Evolutionary conservation across 2,113 vertebrate species (phyloP).

Genomic region (Gadus chalcogrammus): DNA sequence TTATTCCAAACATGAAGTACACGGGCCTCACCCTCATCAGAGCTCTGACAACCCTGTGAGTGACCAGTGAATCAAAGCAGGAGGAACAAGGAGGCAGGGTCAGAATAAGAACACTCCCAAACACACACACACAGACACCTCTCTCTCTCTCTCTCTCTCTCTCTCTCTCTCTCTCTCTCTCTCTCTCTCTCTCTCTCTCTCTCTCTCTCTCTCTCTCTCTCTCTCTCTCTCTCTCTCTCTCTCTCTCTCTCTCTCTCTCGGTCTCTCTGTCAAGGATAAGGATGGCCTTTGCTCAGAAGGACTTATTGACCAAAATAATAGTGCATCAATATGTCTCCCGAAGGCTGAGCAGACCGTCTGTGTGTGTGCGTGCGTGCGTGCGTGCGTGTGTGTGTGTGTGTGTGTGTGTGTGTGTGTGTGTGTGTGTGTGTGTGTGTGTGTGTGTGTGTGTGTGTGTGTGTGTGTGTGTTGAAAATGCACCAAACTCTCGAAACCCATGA

Average conservation of each 20-base stretch:
- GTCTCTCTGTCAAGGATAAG: constrained; percentile 72
- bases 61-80: no score
- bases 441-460: no score
- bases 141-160: constrained; percentile 65
- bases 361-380: no score
- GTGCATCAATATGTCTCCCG: constrained; percentile 72
- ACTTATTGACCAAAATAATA: constrained; percentile 77
- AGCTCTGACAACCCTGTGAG: no score
- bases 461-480: no score
- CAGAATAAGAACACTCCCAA: no score
- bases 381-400: no score
- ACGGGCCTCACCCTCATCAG: no score
- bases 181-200: constrained; percentile 15
- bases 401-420: not conserved
- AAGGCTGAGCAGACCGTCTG: constrained; percentile 65
- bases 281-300: constrained; percentile 69
- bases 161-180: constrained; percentile 1
- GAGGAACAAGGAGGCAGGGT: no score
- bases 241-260: not conserved
- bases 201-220: constrained; percentile 44
- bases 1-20: no score
- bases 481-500: constrained; percentile 54
- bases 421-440: constrained; percentile 48
- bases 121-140: not conserved
- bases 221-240: constrained; percentile 15